Evolutionary conservation across 1,140 invertebrate genomes (phyloP).

Genomic region (Dolichoris vasculosae): DNA sequence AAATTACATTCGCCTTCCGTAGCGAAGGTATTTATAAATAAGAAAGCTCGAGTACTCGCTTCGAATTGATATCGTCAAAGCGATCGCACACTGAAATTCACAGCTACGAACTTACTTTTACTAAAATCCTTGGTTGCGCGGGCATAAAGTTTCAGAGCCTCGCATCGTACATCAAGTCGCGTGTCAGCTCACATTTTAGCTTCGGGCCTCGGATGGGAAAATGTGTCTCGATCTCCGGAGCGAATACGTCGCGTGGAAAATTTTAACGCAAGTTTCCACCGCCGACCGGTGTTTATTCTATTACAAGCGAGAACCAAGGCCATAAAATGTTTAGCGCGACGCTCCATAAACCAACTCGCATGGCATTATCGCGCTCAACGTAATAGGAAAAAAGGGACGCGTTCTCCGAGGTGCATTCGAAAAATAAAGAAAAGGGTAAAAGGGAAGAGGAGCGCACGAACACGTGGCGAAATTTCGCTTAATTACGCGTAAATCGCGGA

Average conservation of each 20-base stretch:
- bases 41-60: not conserved
- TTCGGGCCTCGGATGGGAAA: not conserved
- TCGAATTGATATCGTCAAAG: not conserved
- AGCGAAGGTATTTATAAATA: too few relatives aligned
- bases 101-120: constrained; percentile 35
- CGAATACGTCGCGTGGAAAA: not conserved
- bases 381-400: not conserved
- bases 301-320: not conserved
- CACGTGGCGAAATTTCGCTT: not conserved
- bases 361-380: not conserved
- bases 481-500: not conserved
- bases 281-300: constrained; percentile 5
- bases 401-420: not conserved
- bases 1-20: too few relatives aligned
- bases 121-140: constrained; percentile 16
- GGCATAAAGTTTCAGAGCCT: constrained; percentile 24
- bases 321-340: constrained; percentile 1
- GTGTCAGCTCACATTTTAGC: constrained; percentile 6
- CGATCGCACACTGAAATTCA: not conserved
- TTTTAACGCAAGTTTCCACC: not conserved
- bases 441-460: not conserved
- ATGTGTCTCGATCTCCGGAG: not conserved
- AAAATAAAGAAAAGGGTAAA: not conserved
- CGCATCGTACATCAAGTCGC: not conserved
- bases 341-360: not conserved